phyloP scores from a whole-genome alignment of 2,113 vertebrate species.

The Chrysemys picta region DNA sequence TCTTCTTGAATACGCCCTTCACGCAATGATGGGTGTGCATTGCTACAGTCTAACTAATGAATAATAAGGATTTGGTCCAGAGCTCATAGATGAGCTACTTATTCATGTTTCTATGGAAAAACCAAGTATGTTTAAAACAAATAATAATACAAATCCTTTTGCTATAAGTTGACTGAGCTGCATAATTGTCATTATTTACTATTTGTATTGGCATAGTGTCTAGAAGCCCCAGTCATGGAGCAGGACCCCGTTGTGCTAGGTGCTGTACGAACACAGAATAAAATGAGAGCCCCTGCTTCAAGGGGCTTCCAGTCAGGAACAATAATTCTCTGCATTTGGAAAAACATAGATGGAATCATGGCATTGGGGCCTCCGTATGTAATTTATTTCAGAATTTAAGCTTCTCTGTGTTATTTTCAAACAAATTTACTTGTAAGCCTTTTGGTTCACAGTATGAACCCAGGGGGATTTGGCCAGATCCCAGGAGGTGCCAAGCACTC shows the following conservation, averaged over 20 bases:
- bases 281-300: neutral
- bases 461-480: neutral
- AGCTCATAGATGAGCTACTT: neutral
- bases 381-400: neutral
- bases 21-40: neutral
- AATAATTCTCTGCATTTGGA: neutral
- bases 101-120: neutral
- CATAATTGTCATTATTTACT: too few relatives aligned
- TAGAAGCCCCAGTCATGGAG: neutral
- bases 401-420: neutral
- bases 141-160: neutral
- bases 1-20: neutral
- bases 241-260: neutral
- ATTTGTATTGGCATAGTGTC: too few relatives aligned
- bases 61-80: neutral
- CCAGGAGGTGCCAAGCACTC: neutral
- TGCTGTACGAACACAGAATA: neutral
- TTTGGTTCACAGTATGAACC: constrained; percentile 4
- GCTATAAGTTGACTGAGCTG: neutral
- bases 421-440: neutral
- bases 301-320: neutral
- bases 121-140: neutral
- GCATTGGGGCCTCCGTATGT: neutral
- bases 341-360: neutral
- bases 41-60: neutral